phyloP scores from a whole-genome alignment of 2,888 invertebrate genomes.

The Pteria penguin region DNA sequence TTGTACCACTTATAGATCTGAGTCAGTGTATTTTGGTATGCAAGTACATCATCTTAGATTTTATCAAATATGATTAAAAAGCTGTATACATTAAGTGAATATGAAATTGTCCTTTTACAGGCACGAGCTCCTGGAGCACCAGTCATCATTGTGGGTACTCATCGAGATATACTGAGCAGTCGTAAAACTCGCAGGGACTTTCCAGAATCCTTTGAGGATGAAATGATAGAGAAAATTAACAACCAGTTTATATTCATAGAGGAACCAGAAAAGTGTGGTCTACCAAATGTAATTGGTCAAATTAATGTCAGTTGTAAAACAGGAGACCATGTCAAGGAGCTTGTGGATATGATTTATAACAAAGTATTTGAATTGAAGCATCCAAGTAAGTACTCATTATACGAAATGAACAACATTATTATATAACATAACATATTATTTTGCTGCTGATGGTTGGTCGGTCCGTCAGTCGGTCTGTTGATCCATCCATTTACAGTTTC shows the following conservation, averaged over 20 bases:
- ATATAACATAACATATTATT: no score
- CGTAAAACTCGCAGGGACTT: constrained; percentile 82
- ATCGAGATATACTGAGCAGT: constrained; percentile 89
- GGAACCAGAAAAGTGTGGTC: constrained; percentile 96
- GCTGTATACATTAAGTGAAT: no score
- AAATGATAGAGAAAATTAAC: constrained; percentile 85
- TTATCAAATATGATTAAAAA: no score
- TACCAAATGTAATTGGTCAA: constrained; percentile 95
- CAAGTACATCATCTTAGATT: no score
- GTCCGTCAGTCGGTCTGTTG: no score
- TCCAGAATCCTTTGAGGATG: constrained; percentile 90
- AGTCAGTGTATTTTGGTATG: no score
- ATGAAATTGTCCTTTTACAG: no score
- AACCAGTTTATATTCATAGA: constrained; percentile 89
- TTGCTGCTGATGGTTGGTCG: no score
- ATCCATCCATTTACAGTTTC: no score
- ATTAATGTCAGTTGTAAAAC: constrained; percentile 91
- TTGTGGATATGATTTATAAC: constrained; percentile 95
- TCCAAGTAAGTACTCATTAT: constrained; percentile 86
- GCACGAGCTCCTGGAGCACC: constrained; percentile 97
- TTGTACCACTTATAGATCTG: no score
- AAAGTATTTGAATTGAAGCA: constrained; percentile 94
- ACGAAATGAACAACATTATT: no score
- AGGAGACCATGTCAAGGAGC: constrained; percentile 91
- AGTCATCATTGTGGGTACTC: constrained; percentile 97